These are phyloP conservation scores for Acomys russatus DNA, from an alignment of 2,797 vertebrate genomes.

Conservation along the genomic window DNA sequence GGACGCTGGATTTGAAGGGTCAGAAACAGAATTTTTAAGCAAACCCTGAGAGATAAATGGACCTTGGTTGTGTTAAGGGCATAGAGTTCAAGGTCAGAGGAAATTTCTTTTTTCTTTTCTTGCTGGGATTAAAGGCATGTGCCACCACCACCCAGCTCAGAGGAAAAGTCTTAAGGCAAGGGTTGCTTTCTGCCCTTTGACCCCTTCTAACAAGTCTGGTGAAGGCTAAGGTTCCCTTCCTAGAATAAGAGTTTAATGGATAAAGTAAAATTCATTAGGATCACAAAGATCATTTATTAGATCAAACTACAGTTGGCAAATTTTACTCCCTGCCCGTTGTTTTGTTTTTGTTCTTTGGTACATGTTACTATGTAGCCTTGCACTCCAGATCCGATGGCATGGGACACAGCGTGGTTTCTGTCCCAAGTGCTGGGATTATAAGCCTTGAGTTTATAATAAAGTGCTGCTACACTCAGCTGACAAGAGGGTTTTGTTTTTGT, in stretches of 20 bases:
- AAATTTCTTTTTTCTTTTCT: not conserved
- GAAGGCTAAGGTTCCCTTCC: not conserved
- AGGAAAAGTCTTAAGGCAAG: not conserved
- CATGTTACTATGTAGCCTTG: not conserved
- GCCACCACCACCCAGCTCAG: too few relatives aligned
- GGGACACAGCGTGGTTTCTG: not conserved
- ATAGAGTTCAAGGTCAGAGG: not conserved
- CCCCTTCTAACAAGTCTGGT: not conserved
- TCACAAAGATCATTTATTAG: not conserved
- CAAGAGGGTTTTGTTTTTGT: not conserved
- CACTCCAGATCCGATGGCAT: not conserved
- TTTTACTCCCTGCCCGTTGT: not conserved
- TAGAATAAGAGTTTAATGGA: not conserved
- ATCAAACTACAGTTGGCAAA: conserved; percentile 5
- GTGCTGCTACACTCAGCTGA: not conserved
- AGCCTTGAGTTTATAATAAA: not conserved
- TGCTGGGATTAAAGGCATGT: too few relatives aligned
- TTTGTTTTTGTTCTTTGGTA: not conserved
- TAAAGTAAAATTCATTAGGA: not conserved
- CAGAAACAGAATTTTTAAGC: not conserved
- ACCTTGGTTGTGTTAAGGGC: not conserved
- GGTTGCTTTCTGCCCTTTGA: not conserved
- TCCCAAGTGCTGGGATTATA: not conserved
- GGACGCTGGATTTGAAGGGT: not conserved
- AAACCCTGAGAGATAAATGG: not conserved